Conservation (phyloP, 2,888 invertebrate genomes). For the Alsophila aescularia region DNA sequence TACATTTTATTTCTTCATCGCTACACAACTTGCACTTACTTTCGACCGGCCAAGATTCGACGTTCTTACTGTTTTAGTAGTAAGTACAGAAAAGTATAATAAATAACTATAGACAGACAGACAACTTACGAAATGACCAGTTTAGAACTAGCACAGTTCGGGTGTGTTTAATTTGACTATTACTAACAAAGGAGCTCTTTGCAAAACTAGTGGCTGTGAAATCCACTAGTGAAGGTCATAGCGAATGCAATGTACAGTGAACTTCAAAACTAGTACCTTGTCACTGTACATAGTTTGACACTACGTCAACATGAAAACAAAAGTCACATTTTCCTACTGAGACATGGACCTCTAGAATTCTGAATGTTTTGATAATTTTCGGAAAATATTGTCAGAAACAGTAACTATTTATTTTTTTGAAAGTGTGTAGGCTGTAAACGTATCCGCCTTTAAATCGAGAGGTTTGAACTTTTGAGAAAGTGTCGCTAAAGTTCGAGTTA, state of each 20-base stretch:
- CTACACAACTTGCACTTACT: too few relatives aligned
- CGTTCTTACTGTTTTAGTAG: background rate
- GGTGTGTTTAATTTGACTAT: slow-evolving; percentile 65
- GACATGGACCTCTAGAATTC: background rate
- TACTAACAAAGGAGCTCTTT: slow-evolving; percentile 60
- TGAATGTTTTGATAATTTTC: too few relatives aligned
- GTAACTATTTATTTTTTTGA: background rate
- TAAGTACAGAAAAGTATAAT: slow-evolving; percentile 1
- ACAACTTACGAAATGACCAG: slow-evolving; percentile 45
- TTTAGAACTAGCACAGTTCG: slow-evolving; percentile 63
- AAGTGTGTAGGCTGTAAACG: slow-evolving; percentile 9
- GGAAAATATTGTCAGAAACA: too few relatives aligned
- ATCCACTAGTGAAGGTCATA: slow-evolving; percentile 51
- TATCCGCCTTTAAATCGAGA: background rate
- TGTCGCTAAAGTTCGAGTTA: background rate
- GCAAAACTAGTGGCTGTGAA: slow-evolving; percentile 51
- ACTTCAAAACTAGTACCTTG: slow-evolving; percentile 16
- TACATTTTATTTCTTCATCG: too few relatives aligned
- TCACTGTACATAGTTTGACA: background rate
- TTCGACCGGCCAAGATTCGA: too few relatives aligned
- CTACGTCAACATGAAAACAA: background rate
- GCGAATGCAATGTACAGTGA: slow-evolving; percentile 39
- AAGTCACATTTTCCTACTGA: background rate
- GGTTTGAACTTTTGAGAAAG: slow-evolving; percentile 11
- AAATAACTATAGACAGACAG: slow-evolving; percentile 13